These are phyloP conservation scores for Platyscapa corneri DNA, from an alignment of 1,140 invertebrate genomes.

Conservation along the genomic window DNA sequence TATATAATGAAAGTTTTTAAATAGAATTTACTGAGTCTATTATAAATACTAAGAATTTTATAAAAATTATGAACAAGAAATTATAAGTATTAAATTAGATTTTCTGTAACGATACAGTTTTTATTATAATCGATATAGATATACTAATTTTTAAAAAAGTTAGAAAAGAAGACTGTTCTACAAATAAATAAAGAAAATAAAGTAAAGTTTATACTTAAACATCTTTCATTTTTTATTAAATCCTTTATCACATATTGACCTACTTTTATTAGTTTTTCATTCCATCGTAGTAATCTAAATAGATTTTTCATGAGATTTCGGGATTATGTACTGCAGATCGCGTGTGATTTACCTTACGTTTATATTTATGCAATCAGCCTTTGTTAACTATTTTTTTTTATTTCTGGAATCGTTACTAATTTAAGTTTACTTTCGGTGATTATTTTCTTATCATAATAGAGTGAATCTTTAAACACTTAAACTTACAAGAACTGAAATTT, in stretches of 20 bases:
- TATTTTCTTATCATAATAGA: not conserved
- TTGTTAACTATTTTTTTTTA: not conserved
- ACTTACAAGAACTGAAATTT: not conserved
- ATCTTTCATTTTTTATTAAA: not conserved
- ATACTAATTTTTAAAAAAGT: not conserved
- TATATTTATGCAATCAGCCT: not conserved
- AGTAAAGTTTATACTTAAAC: not conserved
- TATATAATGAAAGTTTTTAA: too few species aligned
- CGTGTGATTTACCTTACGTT: not conserved
- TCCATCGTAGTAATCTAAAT: slow-evolving; percentile 29
- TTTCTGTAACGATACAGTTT: not conserved
- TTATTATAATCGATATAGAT: not conserved
- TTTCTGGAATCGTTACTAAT: not conserved
- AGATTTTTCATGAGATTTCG: slow-evolving; percentile 25
- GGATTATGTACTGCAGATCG: not conserved
- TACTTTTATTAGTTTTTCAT: not conserved
- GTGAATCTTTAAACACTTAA: not conserved
- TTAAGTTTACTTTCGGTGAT: not conserved
- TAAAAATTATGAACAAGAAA: not conserved
- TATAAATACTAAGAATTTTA: slow-evolving; percentile 15
- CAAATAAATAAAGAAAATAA: slow-evolving; percentile 4
- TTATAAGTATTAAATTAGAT: not conserved
- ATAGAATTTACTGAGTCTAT: not conserved
- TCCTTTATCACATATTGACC: not conserved
- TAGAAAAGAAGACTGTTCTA: not conserved